A percentile compares a stretch with the other conserved stretches of the same genome.
phyloP scores from a whole-genome alignment of 2,888 invertebrate species.

The Odontocolon sp. region DNA sequence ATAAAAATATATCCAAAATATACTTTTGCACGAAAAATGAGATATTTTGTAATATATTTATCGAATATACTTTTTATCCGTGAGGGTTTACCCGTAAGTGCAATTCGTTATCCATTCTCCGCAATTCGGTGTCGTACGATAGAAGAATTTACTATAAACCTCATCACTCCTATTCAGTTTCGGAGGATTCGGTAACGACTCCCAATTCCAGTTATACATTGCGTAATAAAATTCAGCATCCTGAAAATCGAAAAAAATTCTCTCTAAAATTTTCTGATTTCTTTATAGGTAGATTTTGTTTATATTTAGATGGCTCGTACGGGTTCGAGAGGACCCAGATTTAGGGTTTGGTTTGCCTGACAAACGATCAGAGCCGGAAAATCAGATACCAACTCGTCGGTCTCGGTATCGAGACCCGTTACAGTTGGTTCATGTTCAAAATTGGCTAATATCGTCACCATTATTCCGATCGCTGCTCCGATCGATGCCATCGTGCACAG shows the following conservation, averaged over 20 bases:
- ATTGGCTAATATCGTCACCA: conserved; percentile 90
- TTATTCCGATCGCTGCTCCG: conserved; percentile 88
- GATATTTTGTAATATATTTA: too few relatives aligned
- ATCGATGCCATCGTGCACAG: conserved; percentile 87
- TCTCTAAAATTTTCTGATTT: background rate
- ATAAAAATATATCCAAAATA: too few relatives aligned
- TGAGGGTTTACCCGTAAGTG: conserved; percentile 57
- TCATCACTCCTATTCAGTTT: background rate
- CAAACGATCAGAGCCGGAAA: conserved; percentile 68
- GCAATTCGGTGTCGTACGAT: conserved; percentile 57
- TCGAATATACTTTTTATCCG: too few relatives aligned
- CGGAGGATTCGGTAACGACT: background rate
- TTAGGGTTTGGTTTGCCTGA: conserved; percentile 42
- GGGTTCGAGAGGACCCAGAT: conserved; percentile 55
- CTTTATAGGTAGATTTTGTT: background rate
- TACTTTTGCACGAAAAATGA: too few relatives aligned
- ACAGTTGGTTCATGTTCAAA: conserved; percentile 93
- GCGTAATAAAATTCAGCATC: conserved; percentile 18
- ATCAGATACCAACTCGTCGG: conserved; percentile 38
- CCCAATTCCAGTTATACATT: conserved; percentile 59
- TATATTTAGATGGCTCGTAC: conserved; percentile 17
- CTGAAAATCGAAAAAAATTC: conserved; percentile 14
- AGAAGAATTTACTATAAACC: conserved; percentile 50
- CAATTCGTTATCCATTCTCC: conserved; percentile 55
- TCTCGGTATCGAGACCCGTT: conserved; percentile 84